Conservation (phyloP, 1,140 invertebrate species). For the Mactra quadrangularis region DNA sequence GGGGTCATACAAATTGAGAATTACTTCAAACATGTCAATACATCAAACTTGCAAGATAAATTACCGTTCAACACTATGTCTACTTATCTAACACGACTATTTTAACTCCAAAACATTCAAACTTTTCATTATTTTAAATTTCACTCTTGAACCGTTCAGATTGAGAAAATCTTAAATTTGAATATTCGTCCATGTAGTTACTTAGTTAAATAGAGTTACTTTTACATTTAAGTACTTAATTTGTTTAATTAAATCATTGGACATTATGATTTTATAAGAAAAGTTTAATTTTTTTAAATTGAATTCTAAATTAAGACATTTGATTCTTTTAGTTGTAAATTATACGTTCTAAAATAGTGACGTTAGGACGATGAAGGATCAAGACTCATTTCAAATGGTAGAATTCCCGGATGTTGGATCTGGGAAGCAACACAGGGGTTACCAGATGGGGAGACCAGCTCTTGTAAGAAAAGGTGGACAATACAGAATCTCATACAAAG, state of each 20-base stretch:
- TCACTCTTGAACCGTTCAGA: no score
- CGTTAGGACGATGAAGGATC: slow-evolving; percentile 12
- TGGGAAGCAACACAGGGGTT: slow-evolving; percentile 50
- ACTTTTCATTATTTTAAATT: slow-evolving; percentile 16
- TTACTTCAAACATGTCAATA: slow-evolving; percentile 56
- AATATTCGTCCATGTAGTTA: background rate
- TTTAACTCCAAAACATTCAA: slow-evolving; percentile 38
- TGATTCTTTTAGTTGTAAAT: no score
- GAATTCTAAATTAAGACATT: no score
- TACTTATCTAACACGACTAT: slow-evolving; percentile 39
- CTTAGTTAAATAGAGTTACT: background rate
- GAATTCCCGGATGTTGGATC: slow-evolving; percentile 35
- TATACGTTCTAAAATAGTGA: background rate
- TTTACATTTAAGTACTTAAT: no score
- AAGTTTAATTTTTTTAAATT: no score
- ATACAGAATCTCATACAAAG: slow-evolving; percentile 73
- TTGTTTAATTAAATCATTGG: no score
- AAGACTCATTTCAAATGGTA: slow-evolving; percentile 53
- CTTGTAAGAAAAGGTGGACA: slow-evolving; percentile 76
- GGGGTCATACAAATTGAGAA: slow-evolving; percentile 36
- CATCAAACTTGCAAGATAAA: slow-evolving; percentile 56
- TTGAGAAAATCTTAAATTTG: no score
- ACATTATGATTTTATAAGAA: no score
- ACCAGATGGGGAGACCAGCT: slow-evolving; percentile 69
- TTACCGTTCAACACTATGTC: slow-evolving; percentile 7